phyloP scores from a whole-genome alignment of 2,888 invertebrate genomes.

The Amorpha juglandis region DNA sequence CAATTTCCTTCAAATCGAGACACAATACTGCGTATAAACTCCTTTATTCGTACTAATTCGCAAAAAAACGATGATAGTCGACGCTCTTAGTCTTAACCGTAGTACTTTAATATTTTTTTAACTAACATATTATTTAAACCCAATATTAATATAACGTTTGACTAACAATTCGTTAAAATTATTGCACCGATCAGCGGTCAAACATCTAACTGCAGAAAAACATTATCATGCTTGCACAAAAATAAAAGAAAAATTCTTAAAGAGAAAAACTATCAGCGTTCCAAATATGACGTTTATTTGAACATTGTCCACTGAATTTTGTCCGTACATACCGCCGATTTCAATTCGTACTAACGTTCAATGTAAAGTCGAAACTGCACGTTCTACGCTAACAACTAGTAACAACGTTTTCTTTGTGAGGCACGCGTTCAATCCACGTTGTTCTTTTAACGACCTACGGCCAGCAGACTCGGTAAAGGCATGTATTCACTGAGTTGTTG shows the following conservation, averaged over 20 bases:
- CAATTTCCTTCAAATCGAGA: no score
- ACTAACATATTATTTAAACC: no score
- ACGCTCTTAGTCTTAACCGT: no score
- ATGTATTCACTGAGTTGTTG: not conserved
- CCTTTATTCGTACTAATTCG: no score
- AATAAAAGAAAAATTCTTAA: not conserved
- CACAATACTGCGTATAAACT: no score
- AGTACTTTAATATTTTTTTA: no score
- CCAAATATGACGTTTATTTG: not conserved
- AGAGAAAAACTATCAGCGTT: not conserved
- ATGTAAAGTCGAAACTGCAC: not conserved
- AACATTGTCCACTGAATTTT: conserved; percentile 3
- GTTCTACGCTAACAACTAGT: conserved; percentile 1
- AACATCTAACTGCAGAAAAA: not conserved
- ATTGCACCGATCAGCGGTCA: no score
- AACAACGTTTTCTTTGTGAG: conserved; percentile 22
- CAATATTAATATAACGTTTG: no score
- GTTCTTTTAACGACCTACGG: not conserved
- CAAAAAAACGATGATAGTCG: no score
- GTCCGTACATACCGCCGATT: not conserved
- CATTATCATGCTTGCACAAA: not conserved
- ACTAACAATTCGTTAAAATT: no score
- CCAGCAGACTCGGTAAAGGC: not conserved
- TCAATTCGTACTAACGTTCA: not conserved
- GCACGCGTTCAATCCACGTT: not conserved